Evolutionary conservation across 2,888 invertebrate species (phyloP).

Genomic region (Sialis lutaria): DNA sequence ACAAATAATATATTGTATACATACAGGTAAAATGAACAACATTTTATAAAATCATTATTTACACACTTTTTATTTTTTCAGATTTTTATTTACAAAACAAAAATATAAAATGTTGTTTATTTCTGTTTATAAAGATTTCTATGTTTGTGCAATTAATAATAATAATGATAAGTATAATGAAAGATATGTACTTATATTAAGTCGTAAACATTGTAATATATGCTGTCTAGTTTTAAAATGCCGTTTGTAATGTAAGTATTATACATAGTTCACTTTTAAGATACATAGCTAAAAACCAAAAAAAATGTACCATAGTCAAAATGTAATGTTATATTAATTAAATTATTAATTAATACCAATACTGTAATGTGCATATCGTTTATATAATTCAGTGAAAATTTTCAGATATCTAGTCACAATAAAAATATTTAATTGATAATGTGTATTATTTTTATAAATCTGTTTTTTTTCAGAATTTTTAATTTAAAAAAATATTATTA

Average conservation of each 20-base stretch:
- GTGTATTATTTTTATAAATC: neutral
- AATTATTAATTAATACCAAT: conserved; percentile 6
- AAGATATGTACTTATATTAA: too few relatives aligned
- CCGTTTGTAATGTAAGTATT: neutral
- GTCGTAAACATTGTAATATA: too few relatives aligned
- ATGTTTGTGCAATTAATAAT: too few relatives aligned
- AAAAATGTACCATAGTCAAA: conserved; percentile 10
- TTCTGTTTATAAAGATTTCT: too few relatives aligned
- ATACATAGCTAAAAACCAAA: conserved; percentile 7
- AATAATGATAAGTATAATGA: too few relatives aligned
- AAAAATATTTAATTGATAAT: conserved; percentile 22
- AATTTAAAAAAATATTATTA: neutral
- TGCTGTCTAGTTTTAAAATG: too few relatives aligned
- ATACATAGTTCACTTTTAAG: neutral
- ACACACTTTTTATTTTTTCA: too few relatives aligned
- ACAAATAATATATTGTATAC: too few relatives aligned
- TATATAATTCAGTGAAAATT: conserved; percentile 36
- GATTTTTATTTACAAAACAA: too few relatives aligned
- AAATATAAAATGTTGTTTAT: too few relatives aligned
- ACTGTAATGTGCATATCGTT: conserved; percentile 28
- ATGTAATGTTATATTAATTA: conserved; percentile 10
- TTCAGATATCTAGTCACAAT: conserved; percentile 54
- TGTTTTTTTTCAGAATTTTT: neutral
- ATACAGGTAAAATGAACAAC: too few relatives aligned
- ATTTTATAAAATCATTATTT: too few relatives aligned